phyloP scores from a whole-genome alignment of 2,888 invertebrate species.

The Platycheirus rosarum region DNA sequence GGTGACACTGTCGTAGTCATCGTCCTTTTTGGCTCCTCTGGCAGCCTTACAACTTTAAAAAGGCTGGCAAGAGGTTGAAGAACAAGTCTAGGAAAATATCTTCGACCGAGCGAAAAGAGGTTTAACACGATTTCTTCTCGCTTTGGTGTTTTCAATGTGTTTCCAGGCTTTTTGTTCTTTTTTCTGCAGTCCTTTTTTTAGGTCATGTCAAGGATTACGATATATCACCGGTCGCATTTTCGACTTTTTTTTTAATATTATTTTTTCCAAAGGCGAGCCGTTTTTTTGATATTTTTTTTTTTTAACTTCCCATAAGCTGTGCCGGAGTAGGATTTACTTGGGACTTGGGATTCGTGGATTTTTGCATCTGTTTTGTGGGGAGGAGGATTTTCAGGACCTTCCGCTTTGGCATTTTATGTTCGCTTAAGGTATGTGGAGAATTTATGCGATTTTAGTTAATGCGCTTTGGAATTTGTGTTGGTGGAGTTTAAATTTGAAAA shows the following conservation, averaged over 20 bases:
- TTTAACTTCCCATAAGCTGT: slow-evolving; percentile 7
- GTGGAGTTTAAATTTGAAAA: slow-evolving; percentile 21
- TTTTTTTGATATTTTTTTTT: slow-evolving; percentile 9
- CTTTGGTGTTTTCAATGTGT: slow-evolving; percentile 28
- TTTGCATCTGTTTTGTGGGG: slow-evolving; percentile 56
- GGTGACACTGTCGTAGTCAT: slow-evolving; percentile 15
- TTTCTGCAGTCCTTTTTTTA: slow-evolving; percentile 67
- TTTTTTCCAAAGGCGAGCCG: slow-evolving; percentile 4
- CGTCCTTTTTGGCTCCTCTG: slow-evolving; percentile 6
- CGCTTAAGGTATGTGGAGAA: slow-evolving; percentile 54
- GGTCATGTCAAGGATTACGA: slow-evolving; percentile 73
- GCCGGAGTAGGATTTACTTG: slow-evolving; percentile 44
- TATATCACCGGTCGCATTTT: slow-evolving; percentile 72
- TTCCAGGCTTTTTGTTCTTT: slow-evolving; percentile 11
- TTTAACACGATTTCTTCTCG: slow-evolving; percentile 57
- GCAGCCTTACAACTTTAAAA: slow-evolving; percentile 30
- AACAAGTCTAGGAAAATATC: slow-evolving; percentile 45
- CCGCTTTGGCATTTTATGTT: slow-evolving; percentile 59
- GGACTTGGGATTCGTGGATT: slow-evolving; percentile 59
- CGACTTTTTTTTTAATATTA: slow-evolving; percentile 52
- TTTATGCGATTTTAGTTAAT: slow-evolving; percentile 67
- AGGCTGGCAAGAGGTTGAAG: slow-evolving; percentile 48
- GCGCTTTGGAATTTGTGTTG: slow-evolving; percentile 56
- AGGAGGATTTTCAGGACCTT: slow-evolving; percentile 41
- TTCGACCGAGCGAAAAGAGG: slow-evolving; percentile 15